Base-by-base conservation (phyloP, 2,797 vertebrate species). In the Poliocrania exsul region DNA sequence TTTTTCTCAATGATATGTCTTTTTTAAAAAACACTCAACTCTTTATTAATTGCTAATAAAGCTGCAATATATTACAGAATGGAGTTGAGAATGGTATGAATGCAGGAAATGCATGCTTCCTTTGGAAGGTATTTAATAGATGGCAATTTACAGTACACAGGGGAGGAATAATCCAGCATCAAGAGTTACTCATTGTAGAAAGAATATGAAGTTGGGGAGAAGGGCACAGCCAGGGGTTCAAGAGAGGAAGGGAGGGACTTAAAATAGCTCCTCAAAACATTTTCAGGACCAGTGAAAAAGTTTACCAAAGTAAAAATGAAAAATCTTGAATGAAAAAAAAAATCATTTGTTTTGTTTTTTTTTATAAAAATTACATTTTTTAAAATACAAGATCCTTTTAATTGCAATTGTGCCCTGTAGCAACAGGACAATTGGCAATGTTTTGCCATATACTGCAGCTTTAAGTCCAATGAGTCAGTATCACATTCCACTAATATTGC, bases 401-500 rank as follows among this genome's bases (percentile, higher is more conserved):
- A 98, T 97, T 97, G 97, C 95, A 97, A 97, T 97, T 94, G 96
- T 97, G 96, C 96, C 97, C 98, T 96, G 97, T 96, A 97, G 97
- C 97, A 97, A 98, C 96, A 97, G 97, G 97, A 97, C 97, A 97
- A 97, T 98, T 98, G 98, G 98, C 98, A 98, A 97, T 89, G 82
- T 86, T 96, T 96, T 97, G 96, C 97, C 97, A 97, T 97, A 97
- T 96, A 97, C 96, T 98, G 97, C 97, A 98, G 95, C 97, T 98
- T 98, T 97, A 95, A 96, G 98, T 98, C 97, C 98, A 98, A 93
- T 96, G 97, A 98, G 97, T 98, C 98, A 98, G 97, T 97, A 98
- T 97, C 98, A 98, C 97, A 98, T 98, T 98, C 98, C 98, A 98
- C 98, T 98, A 98, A 98, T 98, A 98, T 98, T 98, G 98, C 98